Percentiles rank a stretch among this genome's conserved stretches.
phyloP scores from a whole-genome alignment of 1,140 invertebrate species.

The Lasaia peninsularis region DNA sequence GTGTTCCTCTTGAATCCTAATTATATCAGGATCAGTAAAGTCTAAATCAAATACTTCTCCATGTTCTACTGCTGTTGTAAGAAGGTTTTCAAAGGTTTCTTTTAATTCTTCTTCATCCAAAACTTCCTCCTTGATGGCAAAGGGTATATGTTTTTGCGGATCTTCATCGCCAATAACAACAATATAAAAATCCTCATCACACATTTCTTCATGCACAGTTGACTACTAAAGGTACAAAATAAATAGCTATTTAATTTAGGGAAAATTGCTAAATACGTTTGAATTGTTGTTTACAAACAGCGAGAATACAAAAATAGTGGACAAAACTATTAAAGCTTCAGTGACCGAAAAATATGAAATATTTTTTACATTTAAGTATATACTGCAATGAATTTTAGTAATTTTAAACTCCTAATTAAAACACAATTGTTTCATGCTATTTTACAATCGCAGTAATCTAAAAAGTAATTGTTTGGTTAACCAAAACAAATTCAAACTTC shows the following conservation, averaged over 20 bases:
- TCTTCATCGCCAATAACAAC: constrained; percentile 51
- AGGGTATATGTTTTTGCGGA: constrained; percentile 13
- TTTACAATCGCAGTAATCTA: too few relatives aligned
- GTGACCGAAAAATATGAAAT: too few relatives aligned
- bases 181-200: constrained; percentile 49
- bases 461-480: constrained; percentile 9
- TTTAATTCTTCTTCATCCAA: constrained; percentile 28
- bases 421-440: too few relatives aligned
- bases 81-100: constrained; percentile 21
- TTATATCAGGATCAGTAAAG: constrained; percentile 15
- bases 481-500: constrained; percentile 2
- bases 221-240: too few relatives aligned
- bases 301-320: too few relatives aligned
- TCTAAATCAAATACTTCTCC: constrained; percentile 1
- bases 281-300: too few relatives aligned
- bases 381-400: too few relatives aligned
- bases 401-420: too few relatives aligned
- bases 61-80: constrained; percentile 3
- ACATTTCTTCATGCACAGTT: constrained; percentile 22
- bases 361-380: too few relatives aligned
- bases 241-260: too few relatives aligned
- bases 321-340: too few relatives aligned
- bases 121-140: constrained; percentile 35
- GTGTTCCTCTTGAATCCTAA: neutral
- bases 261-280: too few relatives aligned